These are phyloP conservation scores for Melanostoma mellinum DNA, from an alignment of 2,888 invertebrate genomes.

Conservation along the genomic window DNA sequence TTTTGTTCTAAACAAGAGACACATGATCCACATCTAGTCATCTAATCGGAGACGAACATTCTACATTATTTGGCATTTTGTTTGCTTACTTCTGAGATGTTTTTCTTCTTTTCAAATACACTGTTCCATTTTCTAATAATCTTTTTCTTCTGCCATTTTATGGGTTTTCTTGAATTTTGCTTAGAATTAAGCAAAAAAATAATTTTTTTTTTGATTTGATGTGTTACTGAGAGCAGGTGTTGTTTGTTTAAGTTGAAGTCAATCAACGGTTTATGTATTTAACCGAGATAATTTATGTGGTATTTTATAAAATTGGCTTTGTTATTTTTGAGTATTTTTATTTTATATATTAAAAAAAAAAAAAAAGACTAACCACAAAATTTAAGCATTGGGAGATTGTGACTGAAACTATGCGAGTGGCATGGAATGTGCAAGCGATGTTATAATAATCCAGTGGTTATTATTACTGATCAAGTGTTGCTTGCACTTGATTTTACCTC, in stretches of 20 bases:
- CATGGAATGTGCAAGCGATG: no score
- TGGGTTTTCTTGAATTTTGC: not conserved
- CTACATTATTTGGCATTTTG: no score
- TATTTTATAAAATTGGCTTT: not conserved
- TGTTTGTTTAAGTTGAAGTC: slow-evolving; percentile 25
- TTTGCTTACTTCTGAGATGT: no score
- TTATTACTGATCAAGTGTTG: no score
- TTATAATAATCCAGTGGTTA: no score
- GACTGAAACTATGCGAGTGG: no score
- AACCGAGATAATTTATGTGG: slow-evolving; percentile 31
- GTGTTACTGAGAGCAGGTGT: slow-evolving; percentile 35
- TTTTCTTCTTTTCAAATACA: no score
- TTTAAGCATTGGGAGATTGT: not conserved
- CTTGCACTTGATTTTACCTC: no score
- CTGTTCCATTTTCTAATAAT: no score
- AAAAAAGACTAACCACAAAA: not conserved
- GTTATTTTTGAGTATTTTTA: not conserved
- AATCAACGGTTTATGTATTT: not conserved
- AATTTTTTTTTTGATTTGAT: slow-evolving; percentile 18
- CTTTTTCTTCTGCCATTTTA: not conserved
- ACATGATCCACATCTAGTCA: no score
- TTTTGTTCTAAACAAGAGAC: not conserved
- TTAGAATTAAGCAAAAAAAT: slow-evolving; percentile 13
- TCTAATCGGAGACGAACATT: no score
- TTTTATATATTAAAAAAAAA: not conserved